A percentile compares a stretch with the other conserved stretches of the same genome.
Conservation (phyloP, 2,113 vertebrate genomes). For the Meriones unguiculatus region DNA sequence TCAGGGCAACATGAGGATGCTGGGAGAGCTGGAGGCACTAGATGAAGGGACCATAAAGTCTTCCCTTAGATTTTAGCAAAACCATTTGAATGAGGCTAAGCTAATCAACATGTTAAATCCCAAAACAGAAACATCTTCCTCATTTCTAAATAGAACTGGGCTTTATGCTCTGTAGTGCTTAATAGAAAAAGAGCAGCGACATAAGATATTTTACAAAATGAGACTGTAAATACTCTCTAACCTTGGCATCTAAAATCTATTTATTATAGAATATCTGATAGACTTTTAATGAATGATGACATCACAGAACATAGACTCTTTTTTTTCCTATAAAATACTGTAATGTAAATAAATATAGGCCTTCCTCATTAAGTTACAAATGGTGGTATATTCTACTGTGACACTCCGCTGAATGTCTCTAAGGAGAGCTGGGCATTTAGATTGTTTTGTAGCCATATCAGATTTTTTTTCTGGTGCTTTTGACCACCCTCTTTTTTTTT, state of each 20-base stretch:
- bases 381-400: background rate
- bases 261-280: background rate
- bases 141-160: background rate
- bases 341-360: background rate
- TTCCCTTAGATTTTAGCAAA: background rate
- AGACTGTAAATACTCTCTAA: conserved; percentile 8
- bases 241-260: background rate
- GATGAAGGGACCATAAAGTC: background rate
- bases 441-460: background rate
- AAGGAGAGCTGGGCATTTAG: background rate
- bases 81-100: background rate
- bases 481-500: background rate
- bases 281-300: background rate
- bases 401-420: background rate
- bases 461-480: background rate
- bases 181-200: background rate
- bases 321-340: background rate
- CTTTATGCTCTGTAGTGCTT: background rate
- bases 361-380: background rate
- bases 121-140: background rate
- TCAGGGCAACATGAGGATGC: background rate
- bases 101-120: background rate
- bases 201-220: background rate
- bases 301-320: background rate
- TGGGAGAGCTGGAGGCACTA: background rate